phyloP scores from a whole-genome alignment of 2,888 invertebrate species.

The Harpalus rubripes region DNA sequence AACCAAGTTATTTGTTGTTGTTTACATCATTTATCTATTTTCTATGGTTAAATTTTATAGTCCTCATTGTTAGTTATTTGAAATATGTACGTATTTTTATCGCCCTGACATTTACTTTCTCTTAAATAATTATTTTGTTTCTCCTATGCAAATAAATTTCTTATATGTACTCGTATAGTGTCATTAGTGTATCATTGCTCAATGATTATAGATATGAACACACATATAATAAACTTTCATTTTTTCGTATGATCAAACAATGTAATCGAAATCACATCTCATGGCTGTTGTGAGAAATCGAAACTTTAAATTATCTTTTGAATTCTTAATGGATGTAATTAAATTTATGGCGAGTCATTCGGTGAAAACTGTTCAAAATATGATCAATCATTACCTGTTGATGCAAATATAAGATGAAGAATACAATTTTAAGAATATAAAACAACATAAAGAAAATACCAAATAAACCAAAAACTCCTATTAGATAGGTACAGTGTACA shows the following conservation, averaged over 20 bases:
- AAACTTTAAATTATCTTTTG: conserved; percentile 6
- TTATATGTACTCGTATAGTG: not conserved
- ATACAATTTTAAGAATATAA: not conserved
- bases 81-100: not conserved
- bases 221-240: conserved; percentile 15
- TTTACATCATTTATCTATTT: not conserved
- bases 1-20: not conserved
- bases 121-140: conserved; percentile 18
- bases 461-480: too few species aligned
- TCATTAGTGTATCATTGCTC: conserved; percentile 11
- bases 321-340: conserved; percentile 1
- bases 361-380: conserved; percentile 17
- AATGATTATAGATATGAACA: conserved; percentile 17
- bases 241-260: conserved; percentile 12
- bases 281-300: not conserved
- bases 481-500: too few species aligned
- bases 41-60: not conserved
- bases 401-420: not conserved
- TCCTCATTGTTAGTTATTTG: not conserved
- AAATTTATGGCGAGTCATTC: not conserved
- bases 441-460: too few species aligned
- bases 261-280: conserved; percentile 9
- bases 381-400: conserved; percentile 9
- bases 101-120: conserved; percentile 1
- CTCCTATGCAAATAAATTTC: conserved; percentile 6